Conservation (phyloP, 23 tunicate species). For the Styela clava region DNA sequence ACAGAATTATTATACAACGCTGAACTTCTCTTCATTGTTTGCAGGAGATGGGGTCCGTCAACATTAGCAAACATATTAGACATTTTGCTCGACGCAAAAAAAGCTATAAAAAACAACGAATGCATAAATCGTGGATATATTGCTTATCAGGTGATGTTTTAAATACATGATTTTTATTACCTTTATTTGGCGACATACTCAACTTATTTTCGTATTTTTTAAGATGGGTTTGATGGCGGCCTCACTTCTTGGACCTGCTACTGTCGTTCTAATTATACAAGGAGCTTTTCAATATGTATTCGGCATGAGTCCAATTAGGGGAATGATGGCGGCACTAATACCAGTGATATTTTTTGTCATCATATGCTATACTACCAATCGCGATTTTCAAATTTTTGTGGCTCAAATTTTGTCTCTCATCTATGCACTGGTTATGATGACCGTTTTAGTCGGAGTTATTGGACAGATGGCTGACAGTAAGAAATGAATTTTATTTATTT, state of each 20-base stretch:
- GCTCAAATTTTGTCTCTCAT: constrained; percentile 70
- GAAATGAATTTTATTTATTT: too few species aligned
- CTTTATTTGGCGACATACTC: too few species aligned
- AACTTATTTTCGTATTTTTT: too few species aligned
- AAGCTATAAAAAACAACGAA: constrained; percentile 57
- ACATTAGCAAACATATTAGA: constrained; percentile 56
- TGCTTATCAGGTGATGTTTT: constrained; percentile 49
- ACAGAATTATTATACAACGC: too few species aligned
- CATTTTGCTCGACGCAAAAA: constrained; percentile 46
- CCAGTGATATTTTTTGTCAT: constrained; percentile 80
- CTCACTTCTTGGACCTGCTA: constrained; percentile 77
- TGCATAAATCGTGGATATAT: constrained; percentile 77
- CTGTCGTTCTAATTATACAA: constrained; percentile 69
- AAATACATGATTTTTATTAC: too few species aligned
- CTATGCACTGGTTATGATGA: constrained; percentile 89
- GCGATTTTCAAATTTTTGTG: constrained; percentile 66
- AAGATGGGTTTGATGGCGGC: constrained; percentile 72
- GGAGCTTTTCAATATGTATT: constrained; percentile 78
- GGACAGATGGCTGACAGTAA: constrained; percentile 63
- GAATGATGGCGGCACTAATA: constrained; percentile 58
- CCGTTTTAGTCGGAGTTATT: constrained; percentile 73
- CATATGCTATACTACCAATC: constrained; percentile 61
- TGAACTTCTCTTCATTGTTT: too few species aligned
- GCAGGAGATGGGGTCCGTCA: constrained; percentile 79
- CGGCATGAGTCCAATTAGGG: constrained; percentile 36